phyloP scores from a whole-genome alignment of 2,888 invertebrate species.

The Lasioglossum vierecki region DNA sequence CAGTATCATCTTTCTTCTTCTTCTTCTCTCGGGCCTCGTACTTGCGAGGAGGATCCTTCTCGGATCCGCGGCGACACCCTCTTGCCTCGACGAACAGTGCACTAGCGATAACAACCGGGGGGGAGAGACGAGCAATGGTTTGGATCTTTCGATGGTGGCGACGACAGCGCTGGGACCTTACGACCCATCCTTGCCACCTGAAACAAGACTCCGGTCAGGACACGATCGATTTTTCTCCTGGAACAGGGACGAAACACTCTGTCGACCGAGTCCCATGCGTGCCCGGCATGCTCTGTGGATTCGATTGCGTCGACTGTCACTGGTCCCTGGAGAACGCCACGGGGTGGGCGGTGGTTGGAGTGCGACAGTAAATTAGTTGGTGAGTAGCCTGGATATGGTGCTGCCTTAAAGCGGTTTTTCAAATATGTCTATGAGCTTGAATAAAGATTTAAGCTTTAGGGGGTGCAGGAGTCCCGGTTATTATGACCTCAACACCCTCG shows the following conservation, averaged over 20 bases:
- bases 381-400: background rate
- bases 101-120: slow-evolving; percentile 68
- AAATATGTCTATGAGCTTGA: background rate
- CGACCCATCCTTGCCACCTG: slow-evolving; percentile 79
- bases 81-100: slow-evolving; percentile 62
- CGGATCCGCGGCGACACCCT: slow-evolving; percentile 40
- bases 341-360: too few species aligned
- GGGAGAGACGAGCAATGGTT: slow-evolving; percentile 78
- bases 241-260: slow-evolving; percentile 2
- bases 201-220: slow-evolving; percentile 42
- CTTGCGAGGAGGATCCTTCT: slow-evolving; percentile 22
- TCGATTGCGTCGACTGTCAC: too few species aligned
- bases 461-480: too few species aligned
- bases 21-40: background rate
- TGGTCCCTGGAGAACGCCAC: too few species aligned
- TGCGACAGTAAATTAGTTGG: background rate
- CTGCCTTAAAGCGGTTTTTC: background rate
- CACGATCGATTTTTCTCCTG: background rate
- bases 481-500: too few species aligned
- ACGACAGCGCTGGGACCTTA: slow-evolving; percentile 75
- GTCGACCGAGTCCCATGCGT: background rate
- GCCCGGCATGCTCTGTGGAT: too few species aligned
- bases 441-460: background rate
- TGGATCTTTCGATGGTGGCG: slow-evolving; percentile 69
- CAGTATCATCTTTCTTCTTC: background rate